Evolutionary conservation across 2,113 vertebrate species (phyloP).

Genomic region (Tragelaphus scriptus): DNA sequence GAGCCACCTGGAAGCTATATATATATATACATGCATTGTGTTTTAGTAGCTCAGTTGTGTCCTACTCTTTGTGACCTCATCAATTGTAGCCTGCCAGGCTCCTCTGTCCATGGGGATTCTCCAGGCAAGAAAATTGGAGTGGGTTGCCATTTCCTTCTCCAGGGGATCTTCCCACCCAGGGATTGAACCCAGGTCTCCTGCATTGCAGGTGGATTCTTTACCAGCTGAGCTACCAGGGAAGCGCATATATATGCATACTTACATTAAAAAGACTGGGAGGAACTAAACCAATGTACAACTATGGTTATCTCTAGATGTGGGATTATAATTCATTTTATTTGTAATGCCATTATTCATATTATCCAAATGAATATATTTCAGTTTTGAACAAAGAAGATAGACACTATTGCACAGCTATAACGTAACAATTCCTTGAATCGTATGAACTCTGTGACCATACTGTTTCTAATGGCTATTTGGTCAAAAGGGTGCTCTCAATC

Average conservation of each 20-base stretch:
- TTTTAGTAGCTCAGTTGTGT: neutral
- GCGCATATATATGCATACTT: neutral
- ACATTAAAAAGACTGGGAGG: neutral
- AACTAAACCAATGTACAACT: neutral
- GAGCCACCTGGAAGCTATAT: neutral
- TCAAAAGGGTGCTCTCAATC: neutral
- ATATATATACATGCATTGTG: neutral
- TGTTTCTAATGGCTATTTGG: neutral
- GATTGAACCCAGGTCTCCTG: neutral
- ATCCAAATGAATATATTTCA: neutral
- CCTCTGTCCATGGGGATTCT: neutral
- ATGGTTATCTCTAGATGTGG: neutral
- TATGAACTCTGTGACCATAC: neutral
- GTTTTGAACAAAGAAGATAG: neutral
- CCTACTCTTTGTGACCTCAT: neutral
- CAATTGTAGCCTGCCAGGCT: neutral
- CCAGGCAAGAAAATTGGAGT: neutral
- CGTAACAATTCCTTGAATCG: too few relatives aligned
- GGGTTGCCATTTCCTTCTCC: neutral
- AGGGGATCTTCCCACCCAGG: neutral
- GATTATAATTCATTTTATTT: neutral
- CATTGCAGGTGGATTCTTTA: neutral
- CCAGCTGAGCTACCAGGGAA: neutral
- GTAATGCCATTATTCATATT: neutral
- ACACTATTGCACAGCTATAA: neutral